Conservation (phyloP, 1,140 invertebrate species). For the Drosophila nasuta region DNA sequence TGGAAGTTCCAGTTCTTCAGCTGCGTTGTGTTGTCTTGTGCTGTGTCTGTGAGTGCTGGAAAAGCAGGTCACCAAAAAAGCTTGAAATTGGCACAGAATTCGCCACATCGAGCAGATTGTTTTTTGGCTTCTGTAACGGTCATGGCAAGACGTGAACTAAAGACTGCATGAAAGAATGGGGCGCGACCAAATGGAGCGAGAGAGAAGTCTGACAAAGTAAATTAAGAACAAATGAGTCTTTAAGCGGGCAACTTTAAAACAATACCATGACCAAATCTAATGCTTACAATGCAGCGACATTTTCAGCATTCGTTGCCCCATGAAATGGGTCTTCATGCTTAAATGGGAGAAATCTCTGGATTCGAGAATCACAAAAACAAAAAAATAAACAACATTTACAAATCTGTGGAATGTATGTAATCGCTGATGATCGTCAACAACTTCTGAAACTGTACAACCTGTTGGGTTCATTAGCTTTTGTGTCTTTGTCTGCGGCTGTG, state of each 20-base stretch:
- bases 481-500: not conserved
- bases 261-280: slow-evolving; percentile 42
- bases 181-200: slow-evolving; percentile 33
- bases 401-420: slow-evolving; percentile 17
- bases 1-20: slow-evolving; percentile 50
- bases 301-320: slow-evolving; percentile 24
- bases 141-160: slow-evolving; percentile 37
- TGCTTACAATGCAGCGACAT: slow-evolving; percentile 25
- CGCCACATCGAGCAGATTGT: slow-evolving; percentile 69
- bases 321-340: not conserved
- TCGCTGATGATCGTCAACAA: not conserved
- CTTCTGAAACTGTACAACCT: slow-evolving; percentile 19
- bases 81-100: slow-evolving; percentile 71
- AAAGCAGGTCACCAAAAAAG: slow-evolving; percentile 75
- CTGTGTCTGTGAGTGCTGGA: not conserved
- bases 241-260: slow-evolving; percentile 21
- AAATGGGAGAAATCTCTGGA: slow-evolving; percentile 27
- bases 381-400: not conserved
- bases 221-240: slow-evolving; percentile 18
- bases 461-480: slow-evolving; percentile 70
- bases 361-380: slow-evolving; percentile 23
- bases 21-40: not conserved
- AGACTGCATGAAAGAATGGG: slow-evolving; percentile 45
- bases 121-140: slow-evolving; percentile 53
- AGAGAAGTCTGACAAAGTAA: slow-evolving; percentile 48